Conservation (phyloP, 2,888 invertebrate species). For the Machimus rusticus region DNA sequence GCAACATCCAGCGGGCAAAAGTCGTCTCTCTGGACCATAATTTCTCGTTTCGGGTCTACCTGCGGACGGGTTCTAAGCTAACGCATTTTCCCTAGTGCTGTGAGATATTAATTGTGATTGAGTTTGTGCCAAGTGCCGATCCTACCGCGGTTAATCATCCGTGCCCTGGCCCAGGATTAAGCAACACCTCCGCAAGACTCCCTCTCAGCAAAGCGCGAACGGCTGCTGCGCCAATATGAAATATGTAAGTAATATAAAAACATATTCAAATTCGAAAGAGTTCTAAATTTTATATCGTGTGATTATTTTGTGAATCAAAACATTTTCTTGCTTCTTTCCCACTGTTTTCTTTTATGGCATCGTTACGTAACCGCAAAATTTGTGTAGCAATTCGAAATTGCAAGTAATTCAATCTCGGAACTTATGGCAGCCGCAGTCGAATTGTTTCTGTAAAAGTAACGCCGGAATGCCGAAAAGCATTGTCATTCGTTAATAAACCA, state of each 20-base stretch:
- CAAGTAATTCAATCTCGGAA: constrained; percentile 1
- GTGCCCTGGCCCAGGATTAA: constrained; percentile 3
- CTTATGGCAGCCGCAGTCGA: neutral
- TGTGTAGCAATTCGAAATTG: neutral
- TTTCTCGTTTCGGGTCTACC: neutral
- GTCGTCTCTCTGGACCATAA: neutral
- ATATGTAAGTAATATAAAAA: constrained; percentile 21
- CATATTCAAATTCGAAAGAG: neutral
- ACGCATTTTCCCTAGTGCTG: neutral
- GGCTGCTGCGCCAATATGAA: neutral
- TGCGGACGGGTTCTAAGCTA: neutral
- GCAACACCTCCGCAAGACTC: neutral
- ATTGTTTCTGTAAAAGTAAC: neutral
- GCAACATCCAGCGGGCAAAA: neutral
- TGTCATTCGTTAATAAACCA: neutral
- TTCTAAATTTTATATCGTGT: neutral
- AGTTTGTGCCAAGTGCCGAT: neutral
- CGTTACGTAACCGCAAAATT: neutral
- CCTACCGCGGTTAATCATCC: neutral
- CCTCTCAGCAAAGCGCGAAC: neutral
- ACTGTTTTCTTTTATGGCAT: neutral
- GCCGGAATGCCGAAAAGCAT: neutral
- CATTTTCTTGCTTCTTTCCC: neutral
- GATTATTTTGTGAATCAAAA: neutral
- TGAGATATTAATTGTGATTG: neutral